Percentiles rank a stretch among this genome's conserved stretches.
phyloP scores from a whole-genome alignment of 2,888 invertebrate genomes.

The Tachina fera region DNA sequence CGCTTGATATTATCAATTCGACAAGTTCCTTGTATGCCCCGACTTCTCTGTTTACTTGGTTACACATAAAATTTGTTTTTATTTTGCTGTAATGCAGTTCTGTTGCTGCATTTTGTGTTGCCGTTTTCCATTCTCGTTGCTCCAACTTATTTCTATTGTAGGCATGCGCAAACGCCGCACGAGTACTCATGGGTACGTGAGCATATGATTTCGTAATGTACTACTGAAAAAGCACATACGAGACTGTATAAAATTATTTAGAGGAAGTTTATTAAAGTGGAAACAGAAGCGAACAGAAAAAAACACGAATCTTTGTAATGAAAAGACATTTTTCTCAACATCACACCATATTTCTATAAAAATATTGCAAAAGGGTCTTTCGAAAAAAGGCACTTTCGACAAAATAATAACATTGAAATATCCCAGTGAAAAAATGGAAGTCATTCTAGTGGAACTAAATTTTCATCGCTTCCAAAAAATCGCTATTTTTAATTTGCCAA shows the following conservation, averaged over 20 bases:
- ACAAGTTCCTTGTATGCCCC: conserved; percentile 44
- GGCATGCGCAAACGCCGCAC: conserved; percentile 68
- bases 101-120: conserved; percentile 24
- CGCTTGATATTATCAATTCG: conserved; percentile 65
- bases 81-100: conserved; percentile 15
- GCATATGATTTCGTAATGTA: conserved; percentile 58
- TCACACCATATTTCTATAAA: background rate
- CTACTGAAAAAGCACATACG: conserved; percentile 15
- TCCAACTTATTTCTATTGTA: conserved; percentile 35
- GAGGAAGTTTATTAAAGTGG: conserved; percentile 63
- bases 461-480: too few species aligned
- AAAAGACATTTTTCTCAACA: conserved; percentile 40
- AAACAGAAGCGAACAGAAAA: conserved; percentile 33
- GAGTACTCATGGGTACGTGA: conserved; percentile 70
- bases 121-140: conserved; percentile 14
- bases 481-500: too few species aligned
- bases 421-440: too few species aligned
- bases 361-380: conserved; percentile 1
- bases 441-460: too few species aligned
- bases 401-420: background rate
- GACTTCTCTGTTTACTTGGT: conserved; percentile 48
- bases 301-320: conserved; percentile 20
- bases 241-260: conserved; percentile 48
- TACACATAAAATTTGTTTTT: conserved; percentile 44
- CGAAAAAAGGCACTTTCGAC: background rate